phyloP scores from a whole-genome alignment of 2,888 invertebrate genomes.

The Agrochola litura region DNA sequence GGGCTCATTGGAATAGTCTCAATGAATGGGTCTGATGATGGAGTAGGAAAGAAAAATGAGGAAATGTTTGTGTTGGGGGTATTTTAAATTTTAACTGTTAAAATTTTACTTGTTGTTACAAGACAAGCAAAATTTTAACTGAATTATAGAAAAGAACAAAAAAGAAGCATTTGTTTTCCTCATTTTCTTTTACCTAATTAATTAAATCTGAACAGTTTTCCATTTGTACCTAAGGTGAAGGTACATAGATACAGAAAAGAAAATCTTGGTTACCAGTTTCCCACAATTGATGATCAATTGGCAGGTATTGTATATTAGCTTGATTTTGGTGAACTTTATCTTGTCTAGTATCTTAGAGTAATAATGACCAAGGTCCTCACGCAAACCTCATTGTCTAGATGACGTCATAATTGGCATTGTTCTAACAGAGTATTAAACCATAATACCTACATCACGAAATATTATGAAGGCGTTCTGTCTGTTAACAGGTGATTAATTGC shows the following conservation, averaged over 20 bases:
- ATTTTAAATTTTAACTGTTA: too few species aligned
- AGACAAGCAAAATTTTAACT: too few species aligned
- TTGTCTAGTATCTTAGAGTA: not conserved
- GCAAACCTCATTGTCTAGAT: conserved; percentile 12
- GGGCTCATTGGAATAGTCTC: too few species aligned
- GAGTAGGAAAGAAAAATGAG: too few species aligned
- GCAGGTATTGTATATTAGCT: not conserved
- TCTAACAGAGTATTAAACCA: conserved; percentile 26
- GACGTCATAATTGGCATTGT: conserved; percentile 29
- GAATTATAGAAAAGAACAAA: not conserved
- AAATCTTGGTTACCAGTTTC: not conserved
- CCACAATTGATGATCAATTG: not conserved
- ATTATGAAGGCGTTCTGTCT: conserved; percentile 22
- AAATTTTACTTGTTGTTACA: too few species aligned
- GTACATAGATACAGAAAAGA: not conserved
- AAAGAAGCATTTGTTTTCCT: not conserved
- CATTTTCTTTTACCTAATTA: too few species aligned
- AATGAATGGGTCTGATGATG: too few species aligned
- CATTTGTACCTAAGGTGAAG: not conserved
- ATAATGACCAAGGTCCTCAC: conserved; percentile 31
- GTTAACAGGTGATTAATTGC: conserved; percentile 34
- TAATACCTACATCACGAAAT: conserved; percentile 34
- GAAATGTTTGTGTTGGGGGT: too few species aligned
- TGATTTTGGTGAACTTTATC: conserved; percentile 9
- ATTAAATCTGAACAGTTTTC: not conserved